A percentile compares a stretch with the other conserved stretches of the same genome.
phyloP scores from a whole-genome alignment of 2,797 vertebrate species.

The Enteromius radiatus region DNA sequence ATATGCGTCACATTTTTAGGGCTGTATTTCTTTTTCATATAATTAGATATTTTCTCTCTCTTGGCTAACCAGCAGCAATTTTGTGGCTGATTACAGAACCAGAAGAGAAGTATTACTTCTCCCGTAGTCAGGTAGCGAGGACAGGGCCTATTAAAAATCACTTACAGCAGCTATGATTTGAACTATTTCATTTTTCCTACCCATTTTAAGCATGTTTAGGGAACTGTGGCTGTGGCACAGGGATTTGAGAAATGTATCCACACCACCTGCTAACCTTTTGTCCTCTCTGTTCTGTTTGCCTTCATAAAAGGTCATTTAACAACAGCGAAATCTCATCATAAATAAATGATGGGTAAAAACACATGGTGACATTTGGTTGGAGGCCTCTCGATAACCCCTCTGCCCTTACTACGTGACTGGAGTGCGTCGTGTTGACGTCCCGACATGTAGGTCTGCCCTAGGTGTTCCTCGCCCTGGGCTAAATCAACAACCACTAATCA shows the following conservation, averaged over 20 bases:
- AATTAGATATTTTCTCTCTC: background rate
- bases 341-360: slow-evolving; percentile 5
- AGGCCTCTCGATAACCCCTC: slow-evolving; percentile 14
- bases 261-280: background rate
- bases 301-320: slow-evolving; percentile 30
- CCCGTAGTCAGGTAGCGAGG: background rate
- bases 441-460: background rate
- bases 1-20: background rate
- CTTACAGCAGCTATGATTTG: background rate
- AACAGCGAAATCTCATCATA: background rate
- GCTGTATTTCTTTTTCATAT: background rate
- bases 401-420: background rate
- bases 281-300: slow-evolving; percentile 19
- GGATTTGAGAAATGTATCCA: slow-evolving; percentile 8
- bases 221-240: background rate
- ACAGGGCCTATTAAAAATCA: background rate
- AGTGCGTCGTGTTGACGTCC: background rate
- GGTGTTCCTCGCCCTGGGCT: slow-evolving; percentile 16
- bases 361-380: slow-evolving; percentile 8
- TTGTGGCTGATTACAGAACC: background rate
- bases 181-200: background rate
- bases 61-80: background rate
- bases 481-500: slow-evolving; percentile 26
- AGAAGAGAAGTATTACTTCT: background rate
- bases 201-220: slow-evolving; percentile 24